Conservation (phyloP, 2,888 invertebrate genomes). For the Ormyrus rosae region DNA sequence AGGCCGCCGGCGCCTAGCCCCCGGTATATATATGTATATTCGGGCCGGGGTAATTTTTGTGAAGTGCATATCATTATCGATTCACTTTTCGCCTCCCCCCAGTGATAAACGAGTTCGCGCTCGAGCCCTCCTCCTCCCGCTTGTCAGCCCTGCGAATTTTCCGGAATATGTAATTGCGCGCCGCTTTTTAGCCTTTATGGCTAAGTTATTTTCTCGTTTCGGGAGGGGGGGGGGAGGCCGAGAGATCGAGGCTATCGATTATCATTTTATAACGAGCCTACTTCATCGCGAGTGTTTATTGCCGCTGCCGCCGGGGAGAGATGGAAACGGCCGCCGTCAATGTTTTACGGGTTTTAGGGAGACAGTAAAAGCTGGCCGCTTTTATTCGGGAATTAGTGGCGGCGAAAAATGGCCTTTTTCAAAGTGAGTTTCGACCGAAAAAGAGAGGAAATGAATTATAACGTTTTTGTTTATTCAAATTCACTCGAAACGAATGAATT, state of each 20-base stretch:
- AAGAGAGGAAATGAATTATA: too few relatives aligned
- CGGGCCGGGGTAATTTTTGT: conserved; percentile 66
- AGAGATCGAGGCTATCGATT: not conserved
- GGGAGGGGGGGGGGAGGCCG: not conserved
- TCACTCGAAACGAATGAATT: too few relatives aligned
- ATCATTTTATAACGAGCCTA: not conserved
- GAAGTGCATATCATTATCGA: conserved; percentile 72
- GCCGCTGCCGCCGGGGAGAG: too few relatives aligned
- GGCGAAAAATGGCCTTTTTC: too few relatives aligned
- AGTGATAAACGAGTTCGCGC: conserved; percentile 42
- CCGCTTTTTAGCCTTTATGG: conserved; percentile 18
- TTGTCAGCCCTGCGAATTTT: conserved; percentile 7
- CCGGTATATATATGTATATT: conserved; percentile 63
- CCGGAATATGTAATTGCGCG: conserved; percentile 5
- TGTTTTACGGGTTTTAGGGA: too few relatives aligned
- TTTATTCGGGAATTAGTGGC: too few relatives aligned
- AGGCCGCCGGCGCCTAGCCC: conserved; percentile 62
- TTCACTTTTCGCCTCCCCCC: conserved; percentile 64
- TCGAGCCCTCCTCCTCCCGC: not conserved
- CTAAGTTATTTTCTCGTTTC: conserved; percentile 41
- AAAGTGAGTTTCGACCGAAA: too few relatives aligned
- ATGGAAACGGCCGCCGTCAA: too few relatives aligned
- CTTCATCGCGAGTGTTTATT: too few relatives aligned
- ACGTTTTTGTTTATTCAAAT: too few relatives aligned
- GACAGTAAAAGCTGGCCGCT: too few relatives aligned